Evolutionary conservation across 1,140 invertebrate genomes (phyloP), one percentile per base, ranked within the genome.

Genomic region (Drosophila lini): DNA sequence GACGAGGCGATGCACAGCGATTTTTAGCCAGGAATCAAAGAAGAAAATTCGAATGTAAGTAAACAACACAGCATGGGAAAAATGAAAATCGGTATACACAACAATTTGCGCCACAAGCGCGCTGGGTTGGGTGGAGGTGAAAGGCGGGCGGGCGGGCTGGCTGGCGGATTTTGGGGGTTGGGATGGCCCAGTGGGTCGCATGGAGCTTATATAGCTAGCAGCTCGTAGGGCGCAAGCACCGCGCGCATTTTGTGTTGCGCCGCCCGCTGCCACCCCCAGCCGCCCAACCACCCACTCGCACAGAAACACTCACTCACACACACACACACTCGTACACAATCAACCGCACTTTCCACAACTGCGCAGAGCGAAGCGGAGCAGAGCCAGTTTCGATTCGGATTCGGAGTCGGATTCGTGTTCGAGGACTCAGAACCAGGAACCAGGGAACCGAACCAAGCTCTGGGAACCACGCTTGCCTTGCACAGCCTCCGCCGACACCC

Each of bases 71-170:
- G 83, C 83, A 88, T 88, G 85, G 84, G 88, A 89, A 89, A 71
- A 89, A 89, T 84, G 84, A 89, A 89, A 89, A 89, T 89, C 84
- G 80, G 84, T 89, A 89, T 89, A 89, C 84, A 89, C 84, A 89
- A 89, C 85, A 89, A 89, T 89, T 89, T 89, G 84, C 85, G 84
- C 80, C 84, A 89, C 83, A 86, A 81, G 82, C 61, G 78, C 44
- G 67, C 41, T 58, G 62, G 67, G 28, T 65, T 55, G 52, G 67
- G 65, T 65, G 52, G 28, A 44, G 67, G 28, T 50, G 25, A 25
- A 36, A n/a, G 55, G 48, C 11, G 47, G 44, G 47, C 31, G 45
- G 28, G 41, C 28, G 41, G 48, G 53, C 61, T 74, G 71, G 48
- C 52, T 25, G 25, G 25, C 25, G 25, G 36, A 50, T 19, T 52